A percentile compares a stretch with the other conserved stretches of the same genome.
phyloP scores from a whole-genome alignment of 2,113 vertebrate species.

The Notiomystis cincta region DNA sequence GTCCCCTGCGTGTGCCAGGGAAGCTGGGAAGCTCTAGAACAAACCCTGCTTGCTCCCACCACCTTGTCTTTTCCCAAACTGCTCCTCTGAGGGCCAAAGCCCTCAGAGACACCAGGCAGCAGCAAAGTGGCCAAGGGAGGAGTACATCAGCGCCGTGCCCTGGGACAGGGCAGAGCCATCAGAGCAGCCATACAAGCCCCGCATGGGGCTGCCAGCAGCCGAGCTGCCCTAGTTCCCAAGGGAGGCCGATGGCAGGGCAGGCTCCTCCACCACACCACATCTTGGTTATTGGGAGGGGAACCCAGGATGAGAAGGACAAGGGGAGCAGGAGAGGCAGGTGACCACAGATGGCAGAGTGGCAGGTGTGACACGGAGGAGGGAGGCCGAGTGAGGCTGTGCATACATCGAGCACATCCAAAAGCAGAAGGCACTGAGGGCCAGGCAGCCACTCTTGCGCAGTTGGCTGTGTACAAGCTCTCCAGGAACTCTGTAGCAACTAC shows the following conservation, averaged over 20 bases:
- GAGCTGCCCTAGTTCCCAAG: fast-evolving
- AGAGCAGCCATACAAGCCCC: fast-evolving
- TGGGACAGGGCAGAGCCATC: not conserved
- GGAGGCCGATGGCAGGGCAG: no score
- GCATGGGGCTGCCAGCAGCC: fast-evolving
- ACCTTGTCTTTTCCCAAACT: not conserved
- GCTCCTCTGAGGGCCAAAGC: not conserved
- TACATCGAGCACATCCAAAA: fast-evolving
- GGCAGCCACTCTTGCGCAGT: not conserved
- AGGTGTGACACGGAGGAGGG: not conserved
- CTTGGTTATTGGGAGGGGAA: fast-evolving
- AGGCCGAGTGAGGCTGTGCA: fast-evolving
- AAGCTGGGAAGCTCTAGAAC: no score
- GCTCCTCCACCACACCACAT: fast-evolving
- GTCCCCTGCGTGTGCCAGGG: no score
- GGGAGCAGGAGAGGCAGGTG: not conserved
- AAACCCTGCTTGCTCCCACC: not conserved
- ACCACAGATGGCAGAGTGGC: fast-evolving
- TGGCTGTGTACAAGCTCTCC: not conserved
- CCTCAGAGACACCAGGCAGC: not conserved
- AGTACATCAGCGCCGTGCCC: fast-evolving
- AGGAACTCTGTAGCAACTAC: not conserved
- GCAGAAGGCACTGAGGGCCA: not conserved
- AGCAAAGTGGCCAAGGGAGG: fast-evolving
- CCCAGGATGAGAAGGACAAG: not conserved